Percentiles rank a stretch among this genome's conserved stretches.
These are phyloP conservation scores for Sitta carolinensis DNA, from an alignment of 2,797 vertebrate species.

Conservation along the genomic window DNA sequence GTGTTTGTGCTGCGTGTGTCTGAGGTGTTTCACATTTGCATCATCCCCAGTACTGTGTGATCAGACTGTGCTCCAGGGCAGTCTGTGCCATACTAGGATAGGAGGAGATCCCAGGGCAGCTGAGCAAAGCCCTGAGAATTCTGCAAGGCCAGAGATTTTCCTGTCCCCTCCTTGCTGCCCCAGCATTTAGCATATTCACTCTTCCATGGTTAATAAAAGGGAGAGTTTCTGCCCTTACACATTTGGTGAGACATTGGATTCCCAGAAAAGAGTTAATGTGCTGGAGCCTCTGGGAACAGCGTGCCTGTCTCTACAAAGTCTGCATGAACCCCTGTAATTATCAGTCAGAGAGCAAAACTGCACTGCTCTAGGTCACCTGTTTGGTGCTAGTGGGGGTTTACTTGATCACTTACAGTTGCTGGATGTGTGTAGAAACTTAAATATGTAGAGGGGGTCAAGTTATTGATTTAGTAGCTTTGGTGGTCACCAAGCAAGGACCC, in stretches of 20 bases:
- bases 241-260: not conserved
- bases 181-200: not conserved
- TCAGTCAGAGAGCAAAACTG: not conserved
- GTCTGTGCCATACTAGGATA: accelerated
- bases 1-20: not conserved
- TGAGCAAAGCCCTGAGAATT: not conserved
- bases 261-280: not conserved
- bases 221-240: not conserved
- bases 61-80: not conserved
- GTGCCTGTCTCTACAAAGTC: not conserved
- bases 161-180: not conserved
- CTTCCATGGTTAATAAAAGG: not conserved
- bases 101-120: not conserved
- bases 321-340: not conserved
- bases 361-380: not conserved
- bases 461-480: not conserved
- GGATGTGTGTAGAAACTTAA: not conserved
- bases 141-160: not conserved
- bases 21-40: not conserved
- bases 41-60: not conserved
- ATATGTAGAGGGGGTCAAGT: not conserved
- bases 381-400: not conserved
- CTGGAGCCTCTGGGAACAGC: not conserved
- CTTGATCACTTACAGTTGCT: not conserved
- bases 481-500: not conserved